Evolutionary conservation across 2,113 vertebrate species (phyloP), one percentile per base, ranked within the genome.

Genomic region (Eretmochelys imbricata): DNA sequence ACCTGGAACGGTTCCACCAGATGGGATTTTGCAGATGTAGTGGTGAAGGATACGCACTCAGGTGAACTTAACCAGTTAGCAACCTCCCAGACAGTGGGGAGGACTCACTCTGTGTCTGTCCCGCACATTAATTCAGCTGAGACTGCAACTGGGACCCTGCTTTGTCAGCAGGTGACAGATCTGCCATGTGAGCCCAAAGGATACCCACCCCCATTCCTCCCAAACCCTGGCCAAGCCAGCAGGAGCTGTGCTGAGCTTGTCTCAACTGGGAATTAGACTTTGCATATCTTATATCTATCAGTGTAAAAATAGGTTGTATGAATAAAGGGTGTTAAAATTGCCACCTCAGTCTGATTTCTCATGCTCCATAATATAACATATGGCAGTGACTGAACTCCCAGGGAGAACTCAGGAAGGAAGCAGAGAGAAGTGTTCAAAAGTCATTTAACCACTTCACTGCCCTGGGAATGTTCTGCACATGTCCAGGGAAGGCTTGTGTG

Each of bases 301-400:
- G 95, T 92, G 92, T 82, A 96, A 97, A 97, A 97, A 97, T 96
- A 97, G 97, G 95, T 95, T 91, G 88, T 91, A 96, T 96, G 97
- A 97, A 97, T 97, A 95, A 90, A 96, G 97, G 89, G 97, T 97
- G 97, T 96, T 97, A 97, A 97, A 97, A 95, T 92, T 97, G 96
- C 94, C 96, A 96, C 96, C 96, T 97, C 94, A 87, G 88, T 95
- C 93, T 96, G 96, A 93, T 97, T 97, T 95, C 94, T 95, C 93
- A 95, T 96, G 93, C 95, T 96, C 88, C 95, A 92, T 92, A 95
- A 96, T 95, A 53, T 80, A 97, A 90, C 97, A 97, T 97, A 97
- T 96, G 97, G 97, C 91, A 92, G 84, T 29, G 90, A 69, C 95
- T 95, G 93, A 96, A 69, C 91, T 96, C 93, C 78, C 8, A 87